phyloP scores from a whole-genome alignment of 2,113 vertebrate species.

The Amblyornis subalaris region DNA sequence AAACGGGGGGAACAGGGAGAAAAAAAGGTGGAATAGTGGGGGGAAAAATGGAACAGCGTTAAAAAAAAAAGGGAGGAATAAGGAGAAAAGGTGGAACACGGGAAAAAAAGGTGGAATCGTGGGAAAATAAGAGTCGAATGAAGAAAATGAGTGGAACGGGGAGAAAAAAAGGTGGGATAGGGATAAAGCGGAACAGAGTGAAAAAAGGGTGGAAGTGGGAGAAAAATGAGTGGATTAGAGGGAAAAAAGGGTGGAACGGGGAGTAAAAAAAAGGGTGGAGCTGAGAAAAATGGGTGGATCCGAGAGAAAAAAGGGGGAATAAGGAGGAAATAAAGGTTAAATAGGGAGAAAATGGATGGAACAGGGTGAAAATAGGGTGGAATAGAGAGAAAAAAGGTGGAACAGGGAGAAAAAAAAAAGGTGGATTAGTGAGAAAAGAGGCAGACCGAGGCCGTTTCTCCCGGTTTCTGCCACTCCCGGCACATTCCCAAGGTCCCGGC shows the following conservation, averaged over 20 bases:
- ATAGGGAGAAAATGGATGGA: neutral
- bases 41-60: neutral
- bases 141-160: neutral
- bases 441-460: neutral
- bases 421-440: neutral
- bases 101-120: neutral
- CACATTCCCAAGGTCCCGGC: neutral
- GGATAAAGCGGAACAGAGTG: neutral
- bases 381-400: neutral
- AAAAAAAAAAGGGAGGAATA: neutral
- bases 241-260: neutral
- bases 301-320: neutral
- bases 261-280: neutral
- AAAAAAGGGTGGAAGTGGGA: neutral
- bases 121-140: too few species aligned
- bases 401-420: rapidly evolving
- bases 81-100: neutral
- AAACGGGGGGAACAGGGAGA: neutral
- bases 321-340: neutral
- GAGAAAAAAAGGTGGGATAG: neutral
- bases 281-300: neutral
- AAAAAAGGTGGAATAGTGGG: neutral
- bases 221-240: neutral
- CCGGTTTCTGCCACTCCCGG: rapidly evolving
- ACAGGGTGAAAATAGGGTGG: neutral